Evolutionary conservation across 37 sponge, comb jelly and placozoan species (phyloP), one percentile per base, ranked within the genome.

Genomic region (Cliona cf. orientalis): DNA sequence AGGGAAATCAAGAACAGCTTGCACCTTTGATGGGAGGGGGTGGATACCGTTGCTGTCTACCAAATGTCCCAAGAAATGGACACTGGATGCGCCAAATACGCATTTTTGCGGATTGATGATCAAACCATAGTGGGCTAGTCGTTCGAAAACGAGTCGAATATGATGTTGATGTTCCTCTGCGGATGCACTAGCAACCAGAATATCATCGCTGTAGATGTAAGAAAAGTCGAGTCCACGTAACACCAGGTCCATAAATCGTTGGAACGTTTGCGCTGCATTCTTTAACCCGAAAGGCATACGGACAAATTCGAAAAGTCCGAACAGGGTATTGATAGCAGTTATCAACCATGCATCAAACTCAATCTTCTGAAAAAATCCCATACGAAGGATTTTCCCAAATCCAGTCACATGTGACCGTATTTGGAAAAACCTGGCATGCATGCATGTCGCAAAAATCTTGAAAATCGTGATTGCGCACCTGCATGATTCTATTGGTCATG

Each of bases 171-270:
- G 75, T 46, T 80, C 70, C 55, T 87, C 82, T 14, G 60, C 69
- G 31, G 71, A 71, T 70, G 53, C 9, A 44, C 78, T 81, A 21
- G 72, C 83, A 29, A 89, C 63, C 73, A 89, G 74, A 1, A 89
- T 46, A 57, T 78, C 79, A 38, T 78, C 79, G 39, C n/a, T n/a
- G n/a, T n/a, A n/a, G n/a, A n/a, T n/a, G n/a, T n/a, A n/a, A n/a
- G n/a, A n/a, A n/a, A n/a, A 78, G 69, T 53, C 76, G 25, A 82
- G 41, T 21, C 84, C 89, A 53, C 74, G 78, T 39, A 89, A 73
- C 12, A 89, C 84, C 57, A 82, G 78, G 59, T 89, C 83, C 71
- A 87, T 87, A 39, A 87, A 87, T 2, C 81, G 49, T 36, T 87
- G 82, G 43, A 87, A 87, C 3, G 82, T 77, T 44, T 82, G 79